These are phyloP conservation scores for Meteorus sp. DNA, from an alignment of 1,140 invertebrate genomes.

Conservation along the genomic window DNA sequence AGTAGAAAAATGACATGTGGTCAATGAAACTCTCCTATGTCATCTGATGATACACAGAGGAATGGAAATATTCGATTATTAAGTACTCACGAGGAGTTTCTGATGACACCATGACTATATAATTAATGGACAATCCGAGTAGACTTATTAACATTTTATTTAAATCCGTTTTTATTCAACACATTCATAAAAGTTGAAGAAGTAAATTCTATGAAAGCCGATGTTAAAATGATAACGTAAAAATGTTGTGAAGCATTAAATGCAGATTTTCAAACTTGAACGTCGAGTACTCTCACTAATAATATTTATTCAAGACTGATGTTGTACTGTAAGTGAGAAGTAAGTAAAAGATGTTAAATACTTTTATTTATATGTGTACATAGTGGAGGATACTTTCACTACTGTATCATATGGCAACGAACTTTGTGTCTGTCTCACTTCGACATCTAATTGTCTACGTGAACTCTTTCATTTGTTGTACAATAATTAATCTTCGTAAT, in stretches of 20 bases:
- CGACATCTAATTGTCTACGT: not conserved
- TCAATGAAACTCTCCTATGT: too few relatives aligned
- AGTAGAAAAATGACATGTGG: too few relatives aligned
- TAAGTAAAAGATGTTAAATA: conserved; percentile 34
- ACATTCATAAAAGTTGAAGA: conserved; percentile 1
- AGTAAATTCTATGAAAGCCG: too few relatives aligned
- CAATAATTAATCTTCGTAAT: not conserved
- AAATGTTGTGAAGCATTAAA: too few relatives aligned
- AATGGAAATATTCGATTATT: not conserved
- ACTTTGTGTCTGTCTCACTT: conserved; percentile 8
- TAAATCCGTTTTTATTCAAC: not conserved
- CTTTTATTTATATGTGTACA: too few relatives aligned
- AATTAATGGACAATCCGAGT: not conserved
- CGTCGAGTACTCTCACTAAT: not conserved
- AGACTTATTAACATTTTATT: not conserved
- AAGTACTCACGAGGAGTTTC: conserved; percentile 9
- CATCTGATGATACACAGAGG: too few relatives aligned
- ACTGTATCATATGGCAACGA: conserved; percentile 20
- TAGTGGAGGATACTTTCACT: conserved; percentile 51
- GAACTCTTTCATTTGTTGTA: conserved; percentile 1
- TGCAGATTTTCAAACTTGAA: not conserved
- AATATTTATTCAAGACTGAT: conserved; percentile 5
- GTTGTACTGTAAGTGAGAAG: conserved; percentile 20
- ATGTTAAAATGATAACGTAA: too few relatives aligned
- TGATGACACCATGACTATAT: not conserved